Conservation (phyloP, 2,113 vertebrate genomes). For the Mustela nigripes region DNA sequence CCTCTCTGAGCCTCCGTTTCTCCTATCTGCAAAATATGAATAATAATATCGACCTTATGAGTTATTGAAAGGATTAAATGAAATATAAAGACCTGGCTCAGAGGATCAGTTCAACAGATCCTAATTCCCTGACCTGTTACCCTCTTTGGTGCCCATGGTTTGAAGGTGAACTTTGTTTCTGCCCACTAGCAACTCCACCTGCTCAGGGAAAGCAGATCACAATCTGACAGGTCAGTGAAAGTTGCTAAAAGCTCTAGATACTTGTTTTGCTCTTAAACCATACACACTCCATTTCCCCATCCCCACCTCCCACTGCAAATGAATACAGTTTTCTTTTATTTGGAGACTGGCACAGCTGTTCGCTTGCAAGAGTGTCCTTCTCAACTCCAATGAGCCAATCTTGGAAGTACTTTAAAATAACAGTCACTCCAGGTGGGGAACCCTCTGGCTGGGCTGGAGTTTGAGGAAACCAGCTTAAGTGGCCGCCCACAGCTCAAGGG, state of each 20-base stretch:
- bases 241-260: neutral
- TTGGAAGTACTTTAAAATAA: constrained; percentile 51
- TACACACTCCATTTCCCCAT: neutral
- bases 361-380: constrained; percentile 15
- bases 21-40: neutral
- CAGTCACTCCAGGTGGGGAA: constrained; percentile 53
- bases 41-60: neutral
- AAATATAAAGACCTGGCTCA: constrained; percentile 13
- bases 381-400: neutral
- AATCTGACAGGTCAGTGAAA: neutral
- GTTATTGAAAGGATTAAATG: constrained; percentile 6
- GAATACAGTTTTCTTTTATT: constrained; percentile 40
- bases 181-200: neutral
- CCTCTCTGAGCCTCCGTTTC: neutral
- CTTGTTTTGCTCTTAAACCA: constrained; percentile 36
- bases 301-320: neutral
- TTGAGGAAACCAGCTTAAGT: constrained; percentile 33
- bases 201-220: neutral
- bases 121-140: neutral
- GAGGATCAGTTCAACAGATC: neutral
- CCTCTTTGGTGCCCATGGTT: neutral
- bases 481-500: neutral
- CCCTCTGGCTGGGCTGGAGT: neutral
- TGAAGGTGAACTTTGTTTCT: neutral
- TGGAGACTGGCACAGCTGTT: constrained; percentile 59